phyloP scores from a whole-genome alignment of 2,113 vertebrate genomes.

The Chlorocebus sabaeus region DNA sequence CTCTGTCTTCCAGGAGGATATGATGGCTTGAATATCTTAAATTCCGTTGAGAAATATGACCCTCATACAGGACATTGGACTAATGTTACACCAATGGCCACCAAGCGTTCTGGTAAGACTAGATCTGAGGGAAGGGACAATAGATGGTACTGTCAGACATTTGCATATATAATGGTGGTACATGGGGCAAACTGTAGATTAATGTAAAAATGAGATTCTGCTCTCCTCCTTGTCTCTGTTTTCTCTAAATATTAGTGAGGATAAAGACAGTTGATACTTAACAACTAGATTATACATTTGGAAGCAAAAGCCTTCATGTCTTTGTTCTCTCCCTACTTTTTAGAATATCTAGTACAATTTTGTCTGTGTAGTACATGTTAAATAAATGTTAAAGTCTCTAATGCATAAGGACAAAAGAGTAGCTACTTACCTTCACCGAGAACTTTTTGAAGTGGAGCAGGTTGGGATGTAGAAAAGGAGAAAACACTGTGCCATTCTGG shows the following conservation, averaged over 20 bases:
- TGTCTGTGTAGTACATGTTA: neutral
- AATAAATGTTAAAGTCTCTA: neutral
- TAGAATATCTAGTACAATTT: neutral
- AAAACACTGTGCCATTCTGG: neutral
- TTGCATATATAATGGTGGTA: fast-evolving
- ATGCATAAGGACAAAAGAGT: neutral
- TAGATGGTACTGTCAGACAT: neutral
- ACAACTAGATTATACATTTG: neutral
- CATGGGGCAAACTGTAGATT: neutral
- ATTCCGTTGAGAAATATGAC: conserved; percentile 97
- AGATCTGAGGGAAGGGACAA: neutral
- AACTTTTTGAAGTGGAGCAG: neutral
- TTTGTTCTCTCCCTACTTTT: neutral
- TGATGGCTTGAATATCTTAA: conserved; percentile 97
- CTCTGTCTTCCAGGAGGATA: conserved; percentile 90
- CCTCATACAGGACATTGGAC: conserved; percentile 99
- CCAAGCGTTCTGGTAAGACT: conserved; percentile 93
- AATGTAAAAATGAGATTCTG: neutral
- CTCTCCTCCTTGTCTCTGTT: neutral
- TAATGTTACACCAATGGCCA: conserved; percentile 97
- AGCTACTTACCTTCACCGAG: neutral
- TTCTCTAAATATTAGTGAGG: neutral
- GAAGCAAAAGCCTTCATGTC: neutral
- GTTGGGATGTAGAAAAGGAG: neutral
- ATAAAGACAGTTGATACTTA: neutral